phyloP scores from a whole-genome alignment of 2,113 vertebrate genomes.

The Muntiacus reevesi region DNA sequence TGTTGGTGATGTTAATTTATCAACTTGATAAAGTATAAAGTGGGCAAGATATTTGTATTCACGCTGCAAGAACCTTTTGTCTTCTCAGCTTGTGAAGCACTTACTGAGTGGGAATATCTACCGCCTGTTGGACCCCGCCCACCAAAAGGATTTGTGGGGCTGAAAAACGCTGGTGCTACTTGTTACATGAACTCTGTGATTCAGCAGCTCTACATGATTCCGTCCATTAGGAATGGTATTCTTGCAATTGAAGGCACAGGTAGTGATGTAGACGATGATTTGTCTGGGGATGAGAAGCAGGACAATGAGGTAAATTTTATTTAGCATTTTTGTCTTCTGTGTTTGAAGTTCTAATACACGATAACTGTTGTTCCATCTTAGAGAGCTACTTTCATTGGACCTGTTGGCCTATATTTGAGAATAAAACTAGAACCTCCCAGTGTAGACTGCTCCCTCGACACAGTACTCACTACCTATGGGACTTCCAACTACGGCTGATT shows the following conservation, averaged over 20 bases:
- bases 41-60: not conserved
- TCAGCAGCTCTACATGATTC: conserved; percentile 99
- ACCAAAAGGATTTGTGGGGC: conserved; percentile 97
- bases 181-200: conserved; percentile 99
- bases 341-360: conserved; percentile 32
- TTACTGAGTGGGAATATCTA: conserved; percentile 98
- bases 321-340: conserved; percentile 18
- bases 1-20: not conserved
- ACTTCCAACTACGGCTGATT: not conserved
- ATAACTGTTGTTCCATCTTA: not conserved
- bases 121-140: conserved; percentile 97
- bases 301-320: conserved; percentile 93
- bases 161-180: conserved; percentile 98
- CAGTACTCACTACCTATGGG: not conserved
- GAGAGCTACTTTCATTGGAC: not conserved
- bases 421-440: not conserved
- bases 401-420: not conserved
- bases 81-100: conserved; percentile 91
- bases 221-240: conserved; percentile 97
- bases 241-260: conserved; percentile 98
- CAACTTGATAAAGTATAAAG: not conserved
- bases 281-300: conserved; percentile 99
- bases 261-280: conserved; percentile 98
- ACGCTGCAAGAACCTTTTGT: not conserved
- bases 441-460: not conserved